Evolutionary conservation across 2,113 vertebrate genomes (phyloP), one percentile per base, ranked within the genome.

Genomic region (Geococcyx californianus): DNA sequence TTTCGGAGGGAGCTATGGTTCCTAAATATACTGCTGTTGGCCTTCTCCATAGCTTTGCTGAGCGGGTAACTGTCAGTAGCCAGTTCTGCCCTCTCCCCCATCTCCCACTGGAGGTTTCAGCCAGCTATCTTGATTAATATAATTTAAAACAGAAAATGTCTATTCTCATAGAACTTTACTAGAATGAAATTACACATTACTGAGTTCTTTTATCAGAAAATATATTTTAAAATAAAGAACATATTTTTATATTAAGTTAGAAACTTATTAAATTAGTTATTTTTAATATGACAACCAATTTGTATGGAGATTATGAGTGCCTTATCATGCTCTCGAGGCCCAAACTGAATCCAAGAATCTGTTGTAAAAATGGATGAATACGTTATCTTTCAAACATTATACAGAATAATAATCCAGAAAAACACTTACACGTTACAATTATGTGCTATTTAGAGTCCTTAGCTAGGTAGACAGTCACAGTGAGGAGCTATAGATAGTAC

Each of bases 201-300:
- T 82, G 69, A 94, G 54, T n/a, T 95, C 51, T 33, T 87, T 93
- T 92, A 84, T 89, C 89, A 93, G 60, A 89, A 94, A 92, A 79
- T 6, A 21, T 86, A 44, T 73, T 87, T 87, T 49, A 66, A 92
- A 92, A 79, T 56, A 68, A 84, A 89, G 38, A 77, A 73, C 14
- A 90, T 44, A 3, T 23, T 21, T 67, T 74, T 52, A 52, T 25
- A 64, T 56, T 82, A 54, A 73, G 17, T 76, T 79, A 78, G 34
- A 55, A 91, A 78, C 72, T 33, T 54, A 78, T 66, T 55, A 75
- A 93, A 73, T 3, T 0, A 72, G 62, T 68, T 47, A 63, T 72
- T 94, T 93, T 94, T 80, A 92, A 80, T 85, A 73, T 25, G 33
- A 20, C 42, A 68, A 16, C 58, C 42, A 76, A 87, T 81, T 78